Base-by-base conservation (phyloP, 92 coral and sea anemone genomes). In the Siderastrea radians region DNA sequence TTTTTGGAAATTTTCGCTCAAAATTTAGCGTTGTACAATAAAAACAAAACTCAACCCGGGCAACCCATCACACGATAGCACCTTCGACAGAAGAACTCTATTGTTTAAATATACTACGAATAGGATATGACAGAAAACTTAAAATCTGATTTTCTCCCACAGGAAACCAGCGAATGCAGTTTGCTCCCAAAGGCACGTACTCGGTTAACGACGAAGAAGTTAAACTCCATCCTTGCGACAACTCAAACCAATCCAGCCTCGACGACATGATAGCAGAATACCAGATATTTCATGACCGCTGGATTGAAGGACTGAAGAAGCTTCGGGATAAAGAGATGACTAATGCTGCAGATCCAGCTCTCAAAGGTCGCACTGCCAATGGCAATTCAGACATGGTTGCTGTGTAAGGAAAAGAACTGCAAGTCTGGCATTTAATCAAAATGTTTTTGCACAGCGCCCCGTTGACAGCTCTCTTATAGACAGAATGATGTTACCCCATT, bases 241-340 rank as follows among this genome's bases (percentile, higher is more conserved):
- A 87, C 55, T 80, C 93, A 1, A 90, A 72, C 19, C 89, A 78
- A 50, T 87, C 86, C 72, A 86, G 84, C 77, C 75, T 97, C 17
- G 96, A 95, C 63, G 88, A 87, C 72, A 90, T 95, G 87, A 93
- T 97, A 9, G 67, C 93, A 38, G 94, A 95, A 80, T 95, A 93
- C 74, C 96, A 97, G 67, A 57, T 90, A 70, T 93, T 96, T 75
- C 98, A 96, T 59, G 99, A 93, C 61, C 87, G 92, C 59, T 97
- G 98, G 98, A 86, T 97, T 14, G 94, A 93, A 49, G 91, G 79
- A 19, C 93, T 97, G 75, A 97, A 95, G 79, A 82, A 80, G 38
- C 53, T 93, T 50, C 93, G 93, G 1, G 95, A 94, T 53, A 75
- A 88, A 74, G 81, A 93, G 49, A 3, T 58, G 26, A 26, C 38